Percentiles rank a stretch among this genome's conserved stretches.
These are phyloP conservation scores for Villa cingulata DNA, from an alignment of 2,888 invertebrate species.

Conservation along the genomic window DNA sequence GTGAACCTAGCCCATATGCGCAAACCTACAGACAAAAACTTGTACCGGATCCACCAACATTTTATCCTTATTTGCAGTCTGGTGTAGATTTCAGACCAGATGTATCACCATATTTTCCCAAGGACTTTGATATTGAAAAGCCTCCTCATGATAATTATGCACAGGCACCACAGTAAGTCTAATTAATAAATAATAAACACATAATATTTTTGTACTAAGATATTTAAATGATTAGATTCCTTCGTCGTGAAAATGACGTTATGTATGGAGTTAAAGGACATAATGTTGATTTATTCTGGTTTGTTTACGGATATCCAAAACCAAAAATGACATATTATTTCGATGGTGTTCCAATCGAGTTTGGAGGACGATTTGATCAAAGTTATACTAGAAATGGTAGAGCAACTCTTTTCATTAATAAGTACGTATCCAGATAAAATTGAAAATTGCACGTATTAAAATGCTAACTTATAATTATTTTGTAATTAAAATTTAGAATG, in stretches of 20 bases:
- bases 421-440: too few relatives aligned
- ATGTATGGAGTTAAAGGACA: conserved; percentile 89
- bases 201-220: not conserved
- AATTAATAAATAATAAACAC: not conserved
- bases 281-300: conserved; percentile 81
- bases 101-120: conserved; percentile 76
- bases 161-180: conserved; percentile 52
- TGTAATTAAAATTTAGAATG: conserved; percentile 45
- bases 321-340: conserved; percentile 84
- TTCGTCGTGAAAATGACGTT: conserved; percentile 71
- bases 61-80: conserved; percentile 64
- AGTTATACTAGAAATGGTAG: conserved; percentile 84
- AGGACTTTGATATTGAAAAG: conserved; percentile 79
- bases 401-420: conserved; percentile 77
- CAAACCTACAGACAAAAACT: conserved; percentile 66
- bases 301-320: conserved; percentile 91
- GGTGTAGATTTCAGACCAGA: conserved; percentile 74
- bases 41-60: conserved; percentile 65
- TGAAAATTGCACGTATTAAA: not conserved
- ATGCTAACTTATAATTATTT: conserved; percentile 10
- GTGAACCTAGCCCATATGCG: conserved; percentile 89
- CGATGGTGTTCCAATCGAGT: conserved; percentile 67
- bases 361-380: conserved; percentile 72
- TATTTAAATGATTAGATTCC: conserved; percentile 43
- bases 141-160: conserved; percentile 75